Evolutionary conservation across 2,797 vertebrate species (phyloP).

Genomic region (Pseudotriccus pelzelni): DNA sequence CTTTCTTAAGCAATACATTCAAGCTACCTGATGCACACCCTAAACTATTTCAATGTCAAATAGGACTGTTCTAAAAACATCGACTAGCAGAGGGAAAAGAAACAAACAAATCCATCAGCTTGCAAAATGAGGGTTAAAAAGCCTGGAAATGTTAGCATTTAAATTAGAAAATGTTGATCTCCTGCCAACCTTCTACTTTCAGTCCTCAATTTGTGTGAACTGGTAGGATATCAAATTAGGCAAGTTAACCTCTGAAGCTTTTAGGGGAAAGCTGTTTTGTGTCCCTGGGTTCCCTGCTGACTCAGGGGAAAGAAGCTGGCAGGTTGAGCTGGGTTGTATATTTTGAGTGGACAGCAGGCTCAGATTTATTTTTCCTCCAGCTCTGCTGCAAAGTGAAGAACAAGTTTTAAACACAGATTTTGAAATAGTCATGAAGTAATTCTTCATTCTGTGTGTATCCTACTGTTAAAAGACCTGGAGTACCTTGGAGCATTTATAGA

Average conservation of each 20-base stretch:
- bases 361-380: background rate
- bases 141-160: conserved; percentile 7
- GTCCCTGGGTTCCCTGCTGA: conserved; percentile 5
- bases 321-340: background rate
- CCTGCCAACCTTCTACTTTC: background rate
- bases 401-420: background rate
- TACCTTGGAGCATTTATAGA: background rate
- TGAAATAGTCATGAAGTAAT: background rate
- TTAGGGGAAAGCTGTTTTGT: conserved; percentile 9
- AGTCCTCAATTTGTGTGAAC: background rate
- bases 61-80: background rate
- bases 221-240: conserved; percentile 6
- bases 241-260: conserved; percentile 3
- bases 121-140: background rate
- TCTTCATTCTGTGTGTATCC: background rate
- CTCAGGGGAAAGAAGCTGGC: background rate
- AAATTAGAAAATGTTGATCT: background rate
- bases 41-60: background rate
- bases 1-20: background rate
- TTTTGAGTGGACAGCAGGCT: background rate
- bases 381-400: background rate
- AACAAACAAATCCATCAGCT: background rate
- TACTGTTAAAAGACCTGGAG: background rate
- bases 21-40: background rate
- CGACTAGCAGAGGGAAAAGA: background rate